Conservation (phyloP, 1,140 invertebrate genomes). For the Drosophila ercepeae region DNA sequence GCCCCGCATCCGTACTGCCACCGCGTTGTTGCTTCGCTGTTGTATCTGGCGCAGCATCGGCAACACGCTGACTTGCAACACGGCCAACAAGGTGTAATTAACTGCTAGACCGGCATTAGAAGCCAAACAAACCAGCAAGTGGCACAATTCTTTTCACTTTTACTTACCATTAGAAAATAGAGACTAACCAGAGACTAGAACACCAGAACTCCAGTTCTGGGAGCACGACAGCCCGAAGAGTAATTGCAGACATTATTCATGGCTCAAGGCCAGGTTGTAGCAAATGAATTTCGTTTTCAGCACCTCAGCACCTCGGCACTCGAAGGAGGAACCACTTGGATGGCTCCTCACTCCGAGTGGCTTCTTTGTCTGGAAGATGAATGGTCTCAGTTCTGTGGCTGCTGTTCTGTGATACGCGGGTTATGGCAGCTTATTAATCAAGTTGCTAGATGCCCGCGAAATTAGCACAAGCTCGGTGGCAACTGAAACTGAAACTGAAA, state of each 20-base stretch:
- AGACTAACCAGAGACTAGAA: slow-evolving; percentile 37
- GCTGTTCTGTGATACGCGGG: slow-evolving; percentile 71
- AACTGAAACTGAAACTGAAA: slow-evolving; percentile 32
- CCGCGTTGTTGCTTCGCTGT: background rate
- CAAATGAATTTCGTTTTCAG: slow-evolving; percentile 78
- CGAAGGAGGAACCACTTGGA: slow-evolving; percentile 30
- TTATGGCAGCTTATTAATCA: slow-evolving; percentile 79
- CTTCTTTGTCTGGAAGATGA: slow-evolving; percentile 77
- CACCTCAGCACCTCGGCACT: slow-evolving; percentile 37
- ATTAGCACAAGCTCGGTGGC: slow-evolving; percentile 58
- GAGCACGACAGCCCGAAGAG: slow-evolving; percentile 65
- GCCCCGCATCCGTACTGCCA: slow-evolving; percentile 1
- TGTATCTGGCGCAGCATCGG: slow-evolving; percentile 39
- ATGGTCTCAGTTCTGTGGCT: slow-evolving; percentile 54
- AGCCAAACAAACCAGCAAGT: slow-evolving; percentile 56
- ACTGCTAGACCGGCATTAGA: slow-evolving; percentile 64
- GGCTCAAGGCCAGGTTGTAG: slow-evolving; percentile 73
- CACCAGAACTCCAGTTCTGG: slow-evolving; percentile 20
- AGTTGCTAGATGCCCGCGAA: slow-evolving; percentile 31
- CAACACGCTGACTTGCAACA: slow-evolving; percentile 78
- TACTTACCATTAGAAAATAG: slow-evolving; percentile 51
- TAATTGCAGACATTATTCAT: slow-evolving; percentile 80
- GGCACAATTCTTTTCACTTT: slow-evolving; percentile 77
- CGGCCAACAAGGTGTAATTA: slow-evolving; percentile 72
- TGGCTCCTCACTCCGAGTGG: slow-evolving; percentile 19